A percentile compares a stretch with the other conserved stretches of the same genome.
These are phyloP conservation scores for Eledone cirrhosa DNA, from an alignment of 2,888 invertebrate species.

Conservation along the genomic window DNA sequence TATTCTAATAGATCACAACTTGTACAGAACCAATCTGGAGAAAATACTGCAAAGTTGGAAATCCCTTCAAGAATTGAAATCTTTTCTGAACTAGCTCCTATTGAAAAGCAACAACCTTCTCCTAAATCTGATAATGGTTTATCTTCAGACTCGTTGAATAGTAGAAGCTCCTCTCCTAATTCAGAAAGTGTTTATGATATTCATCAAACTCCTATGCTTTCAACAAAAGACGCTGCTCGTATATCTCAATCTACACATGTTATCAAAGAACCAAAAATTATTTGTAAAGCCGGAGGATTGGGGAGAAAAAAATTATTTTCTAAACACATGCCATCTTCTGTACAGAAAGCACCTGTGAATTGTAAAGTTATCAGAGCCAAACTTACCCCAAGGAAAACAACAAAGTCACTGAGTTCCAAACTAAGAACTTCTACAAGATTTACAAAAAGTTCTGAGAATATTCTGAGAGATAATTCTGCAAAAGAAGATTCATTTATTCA, in stretches of 20 bases:
- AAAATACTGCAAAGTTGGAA: too few species aligned
- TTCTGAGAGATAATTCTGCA: too few species aligned
- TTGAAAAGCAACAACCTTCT: not conserved
- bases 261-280: constrained; percentile 37
- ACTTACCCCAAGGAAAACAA: too few species aligned
- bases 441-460: not conserved
- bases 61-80: too few species aligned
- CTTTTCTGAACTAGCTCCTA: too few species aligned
- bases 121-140: constrained; percentile 17
- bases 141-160: constrained; percentile 8
- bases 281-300: constrained; percentile 25
- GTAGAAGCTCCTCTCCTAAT: not conserved
- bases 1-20: too few species aligned
- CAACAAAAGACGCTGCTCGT: constrained; percentile 35
- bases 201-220: not conserved
- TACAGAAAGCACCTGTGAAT: too few species aligned
- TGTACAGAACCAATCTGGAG: too few species aligned
- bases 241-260: constrained; percentile 53
- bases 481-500: too few species aligned
- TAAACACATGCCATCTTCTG: too few species aligned
- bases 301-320: constrained; percentile 37
- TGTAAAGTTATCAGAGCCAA: too few species aligned
- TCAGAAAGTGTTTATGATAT: not conserved
- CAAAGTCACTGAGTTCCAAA: not conserved
- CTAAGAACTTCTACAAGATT: not conserved